Base-by-base conservation (phyloP, 2,113 vertebrate genomes). In the Megaceryle maxima region DNA sequence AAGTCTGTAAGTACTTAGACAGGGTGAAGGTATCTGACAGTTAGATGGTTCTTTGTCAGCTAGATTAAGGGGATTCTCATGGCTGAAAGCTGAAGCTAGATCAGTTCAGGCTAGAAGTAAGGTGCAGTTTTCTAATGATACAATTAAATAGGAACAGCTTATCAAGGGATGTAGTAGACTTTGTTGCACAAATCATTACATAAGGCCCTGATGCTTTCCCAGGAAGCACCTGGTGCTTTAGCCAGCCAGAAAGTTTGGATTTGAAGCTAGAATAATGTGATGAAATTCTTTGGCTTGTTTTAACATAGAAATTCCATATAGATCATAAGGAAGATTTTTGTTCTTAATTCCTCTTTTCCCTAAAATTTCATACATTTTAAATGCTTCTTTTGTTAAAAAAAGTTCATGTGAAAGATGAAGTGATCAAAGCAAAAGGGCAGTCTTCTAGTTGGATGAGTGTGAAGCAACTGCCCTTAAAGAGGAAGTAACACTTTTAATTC, bases 1-100 rank as follows among this genome's bases (percentile, higher is more conserved):
- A 96, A 96, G 92, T 83, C 85, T 83, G 0, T 93, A 96, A 96
- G 92, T 93, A 94, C 76, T 92, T 96, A 83, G 62, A 35, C 25
- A 72, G 79, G 79, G 83, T 1, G 4, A 90, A 90, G 92, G 82
- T 96, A 51, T 90, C 93, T 96, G 82, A 75, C 82, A 93, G 75
- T 91, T 90, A 86, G 88, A 64, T 92, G 64, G 85, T 93, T 94
- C 93, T 95, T 93, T 96, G 68, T 94, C 83, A 88, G 68, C n/a
- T 70, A 81, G 88, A 94, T 96, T 95, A 96, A 94, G 72, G 88
- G 87, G 88, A 97, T 97, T 96, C 85, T 74, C 24, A 0, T 86
- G 79, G 82, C 88, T 94, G 83, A 88, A 93, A 94, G 72, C 87
- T 96, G 92, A 83, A 90, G 68, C 72, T 83, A 57, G 56, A 95